phyloP scores from a whole-genome alignment of 2,113 vertebrate species.

The Megaptera novaeangliae region DNA sequence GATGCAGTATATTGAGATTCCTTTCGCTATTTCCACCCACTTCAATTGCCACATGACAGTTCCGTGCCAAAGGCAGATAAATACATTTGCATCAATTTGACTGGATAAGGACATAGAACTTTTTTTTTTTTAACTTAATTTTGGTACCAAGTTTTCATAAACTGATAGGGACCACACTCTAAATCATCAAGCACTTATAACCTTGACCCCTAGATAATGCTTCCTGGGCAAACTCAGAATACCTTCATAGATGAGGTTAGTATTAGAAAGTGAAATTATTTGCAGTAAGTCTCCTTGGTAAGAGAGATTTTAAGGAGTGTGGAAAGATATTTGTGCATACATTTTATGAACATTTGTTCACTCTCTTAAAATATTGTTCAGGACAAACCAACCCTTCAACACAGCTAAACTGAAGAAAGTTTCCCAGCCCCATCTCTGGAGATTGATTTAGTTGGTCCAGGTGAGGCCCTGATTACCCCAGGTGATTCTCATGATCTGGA shows the following conservation, averaged over 20 bases:
- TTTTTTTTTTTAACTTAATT: not conserved
- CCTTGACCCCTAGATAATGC: not conserved
- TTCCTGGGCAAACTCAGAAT: not conserved
- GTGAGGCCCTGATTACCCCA: not conserved
- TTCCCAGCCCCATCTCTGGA: not conserved
- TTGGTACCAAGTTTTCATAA: not conserved
- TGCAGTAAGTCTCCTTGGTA: not conserved
- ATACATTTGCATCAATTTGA: not conserved
- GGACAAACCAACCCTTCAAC: not conserved
- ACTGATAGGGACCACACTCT: not conserved
- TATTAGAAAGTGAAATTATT: not conserved
- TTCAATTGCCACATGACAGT: not conserved
- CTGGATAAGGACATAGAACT: not conserved
- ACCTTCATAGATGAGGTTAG: not conserved
- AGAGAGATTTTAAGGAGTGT: not conserved
- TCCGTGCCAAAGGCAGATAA: not conserved
- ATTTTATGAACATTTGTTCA: not conserved
- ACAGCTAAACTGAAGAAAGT: not conserved
- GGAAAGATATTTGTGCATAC: not conserved
- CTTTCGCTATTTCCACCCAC: not conserved
- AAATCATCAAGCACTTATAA: not conserved
- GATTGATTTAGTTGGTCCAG: not conserved
- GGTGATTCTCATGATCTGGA: not conserved
- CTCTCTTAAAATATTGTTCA: not conserved
- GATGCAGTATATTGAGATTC: not conserved